phyloP scores from a whole-genome alignment of 2,888 invertebrate genomes.

The Rhorus exstirpatorius region DNA sequence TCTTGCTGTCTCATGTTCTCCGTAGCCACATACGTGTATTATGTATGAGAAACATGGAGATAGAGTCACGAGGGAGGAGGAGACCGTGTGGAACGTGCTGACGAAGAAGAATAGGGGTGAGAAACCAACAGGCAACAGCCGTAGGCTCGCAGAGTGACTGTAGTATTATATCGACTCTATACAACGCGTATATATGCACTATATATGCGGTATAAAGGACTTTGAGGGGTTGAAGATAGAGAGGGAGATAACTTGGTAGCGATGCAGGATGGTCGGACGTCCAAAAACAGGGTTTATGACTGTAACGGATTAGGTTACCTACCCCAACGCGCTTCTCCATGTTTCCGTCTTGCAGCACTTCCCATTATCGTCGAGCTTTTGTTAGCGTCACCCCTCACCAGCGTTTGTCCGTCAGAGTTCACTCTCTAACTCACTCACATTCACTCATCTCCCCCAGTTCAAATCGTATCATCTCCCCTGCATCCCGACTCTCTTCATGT shows the following conservation, averaged over 20 bases:
- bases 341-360: conserved; percentile 58
- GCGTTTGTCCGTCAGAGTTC: not conserved
- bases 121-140: conserved; percentile 48
- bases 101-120: conserved; percentile 44
- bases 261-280: conserved; percentile 69
- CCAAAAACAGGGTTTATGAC: conserved; percentile 85
- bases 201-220: conserved; percentile 34
- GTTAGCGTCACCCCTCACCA: conserved; percentile 67
- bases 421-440: not conserved
- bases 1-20: conserved; percentile 1
- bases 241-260: conserved; percentile 31
- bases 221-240: conserved; percentile 27
- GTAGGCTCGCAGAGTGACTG: conserved; percentile 55
- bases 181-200: conserved; percentile 2
- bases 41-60: conserved; percentile 61
- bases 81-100: conserved; percentile 51
- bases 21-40: conserved; percentile 42
- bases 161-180: conserved; percentile 52
- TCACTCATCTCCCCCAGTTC: conserved; percentile 17
- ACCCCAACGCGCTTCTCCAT: conserved; percentile 70
- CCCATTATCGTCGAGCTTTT: conserved; percentile 72
- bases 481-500: conserved; percentile 13
- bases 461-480: conserved; percentile 4
- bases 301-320: conserved; percentile 84
- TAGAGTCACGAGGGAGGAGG: conserved; percentile 53